Base-by-base conservation (phyloP, 2,888 invertebrate genomes). In the Dugesia japonica region DNA sequence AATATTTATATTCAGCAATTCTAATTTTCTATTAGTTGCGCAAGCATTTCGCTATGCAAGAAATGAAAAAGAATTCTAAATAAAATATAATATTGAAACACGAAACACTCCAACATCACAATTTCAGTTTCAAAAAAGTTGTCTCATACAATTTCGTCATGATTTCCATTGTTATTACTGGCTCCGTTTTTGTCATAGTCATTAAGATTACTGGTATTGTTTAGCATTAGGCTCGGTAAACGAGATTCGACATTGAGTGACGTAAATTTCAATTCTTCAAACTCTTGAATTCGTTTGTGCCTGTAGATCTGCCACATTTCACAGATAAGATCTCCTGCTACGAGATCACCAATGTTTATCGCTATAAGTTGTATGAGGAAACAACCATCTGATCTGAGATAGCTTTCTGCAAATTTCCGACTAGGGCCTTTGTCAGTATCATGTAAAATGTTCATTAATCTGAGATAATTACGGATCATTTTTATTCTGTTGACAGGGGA, bases 201-300 rank as follows among this genome's bases (percentile, higher is more conserved):
- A 56, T 75, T 75, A 7, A 56, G 42, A 23, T 26, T 42, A 28
- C 56, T 75, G 1, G 75, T 75, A 23, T 71, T 72, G 71, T 76
- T 76, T n/a, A 76, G 31, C 26, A 76, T 71, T 13, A 76, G 74
- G 27, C 71, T 71, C 17, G 76, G 76, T 71, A 76, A 71, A 15
- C 76, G 76, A 0, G 76, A 72, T 26, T 77, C 78, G 0, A 77
- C 77, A 15, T 78, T 78, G 42, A 33, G 72, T n/a, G 56, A 56
- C 4, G 56, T 56, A n/a, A 56, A 56, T 56, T 56, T 56, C 56
- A 56, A 56, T 56, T 56, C 74, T 9, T 27, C 74, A 23, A 31
- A 27, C 26, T 73, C 74, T 33, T 73, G 74, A 13, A 73, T 31
- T 7, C 74, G 28, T 73, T 38, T 31, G 23, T 73, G 74, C 15